Evolutionary conservation across 2,113 vertebrate species (phyloP).

Genomic region (Salvelinus alpinus): DNA sequence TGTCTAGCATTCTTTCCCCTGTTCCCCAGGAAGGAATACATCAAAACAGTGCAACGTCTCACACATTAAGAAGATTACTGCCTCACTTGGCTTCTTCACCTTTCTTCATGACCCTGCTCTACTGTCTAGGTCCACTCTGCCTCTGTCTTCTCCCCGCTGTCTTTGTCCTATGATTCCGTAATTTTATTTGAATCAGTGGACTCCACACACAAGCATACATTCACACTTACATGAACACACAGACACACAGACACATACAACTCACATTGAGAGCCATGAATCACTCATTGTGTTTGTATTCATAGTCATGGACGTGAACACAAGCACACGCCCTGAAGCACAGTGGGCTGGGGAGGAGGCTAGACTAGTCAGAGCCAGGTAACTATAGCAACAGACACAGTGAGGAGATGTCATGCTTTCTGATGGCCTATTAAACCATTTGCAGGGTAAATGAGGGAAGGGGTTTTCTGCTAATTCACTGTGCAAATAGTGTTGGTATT

Average conservation of each 20-base stretch:
- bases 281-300: background rate
- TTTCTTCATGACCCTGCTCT: background rate
- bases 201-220: constrained; percentile 8
- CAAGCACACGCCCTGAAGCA: background rate
- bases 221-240: background rate
- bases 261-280: background rate
- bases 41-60: constrained; percentile 6
- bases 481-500: background rate
- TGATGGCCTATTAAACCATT: constrained; percentile 2
- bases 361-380: constrained; percentile 32
- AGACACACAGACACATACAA: too few species aligned
- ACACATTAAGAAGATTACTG: constrained; percentile 26
- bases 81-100: background rate
- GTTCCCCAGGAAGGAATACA: constrained; percentile 7
- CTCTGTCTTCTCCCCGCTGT: too few species aligned
- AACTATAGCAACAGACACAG: constrained; percentile 55
- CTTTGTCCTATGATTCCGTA: too few species aligned
- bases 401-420: constrained; percentile 34
- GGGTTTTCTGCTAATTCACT: constrained; percentile 6
- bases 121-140: background rate
- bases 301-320: too few species aligned
- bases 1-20: background rate
- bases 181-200: too few species aligned
- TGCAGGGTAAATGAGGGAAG: constrained; percentile 20
- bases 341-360: background rate